Evolutionary conservation across 2,113 vertebrate genomes (phyloP).

Genomic region (Chionomys nivalis): DNA sequence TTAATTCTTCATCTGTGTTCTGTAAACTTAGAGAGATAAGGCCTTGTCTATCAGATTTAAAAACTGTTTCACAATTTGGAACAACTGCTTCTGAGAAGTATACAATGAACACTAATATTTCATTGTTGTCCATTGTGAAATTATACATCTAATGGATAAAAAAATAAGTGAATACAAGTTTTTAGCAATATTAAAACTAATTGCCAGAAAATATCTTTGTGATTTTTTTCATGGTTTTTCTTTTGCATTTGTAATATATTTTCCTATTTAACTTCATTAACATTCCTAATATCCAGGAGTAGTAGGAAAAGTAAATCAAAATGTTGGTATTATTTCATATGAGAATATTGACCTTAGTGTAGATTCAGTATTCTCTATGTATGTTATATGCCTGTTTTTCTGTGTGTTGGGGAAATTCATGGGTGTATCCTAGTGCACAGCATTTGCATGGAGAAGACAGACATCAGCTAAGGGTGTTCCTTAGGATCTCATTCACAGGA

Average conservation of each 20-base stretch:
- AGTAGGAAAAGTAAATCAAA: not conserved
- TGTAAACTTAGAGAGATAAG: not conserved
- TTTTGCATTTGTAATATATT: not conserved
- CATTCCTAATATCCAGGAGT: not conserved
- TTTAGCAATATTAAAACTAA: not conserved
- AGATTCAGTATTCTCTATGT: not conserved
- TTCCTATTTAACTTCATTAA: not conserved
- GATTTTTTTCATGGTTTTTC: not conserved
- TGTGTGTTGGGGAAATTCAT: not conserved
- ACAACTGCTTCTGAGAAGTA: rapidly evolving
- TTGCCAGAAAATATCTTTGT: not conserved
- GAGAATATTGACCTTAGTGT: not conserved
- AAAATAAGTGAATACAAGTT: not conserved
- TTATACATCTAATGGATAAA: not conserved
- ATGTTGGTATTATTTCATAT: not conserved
- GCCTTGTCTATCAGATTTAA: not conserved
- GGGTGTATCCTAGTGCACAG: not conserved
- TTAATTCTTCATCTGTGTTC: not conserved
- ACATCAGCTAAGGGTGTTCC: not conserved
- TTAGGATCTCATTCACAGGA: not conserved
- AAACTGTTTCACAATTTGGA: not conserved
- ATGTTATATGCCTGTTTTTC: not conserved
- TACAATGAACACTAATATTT: not conserved
- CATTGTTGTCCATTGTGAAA: not conserved
- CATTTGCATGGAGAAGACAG: not conserved